Base-by-base conservation (phyloP, 2,113 vertebrate genomes). In the Catharus minimus region DNA sequence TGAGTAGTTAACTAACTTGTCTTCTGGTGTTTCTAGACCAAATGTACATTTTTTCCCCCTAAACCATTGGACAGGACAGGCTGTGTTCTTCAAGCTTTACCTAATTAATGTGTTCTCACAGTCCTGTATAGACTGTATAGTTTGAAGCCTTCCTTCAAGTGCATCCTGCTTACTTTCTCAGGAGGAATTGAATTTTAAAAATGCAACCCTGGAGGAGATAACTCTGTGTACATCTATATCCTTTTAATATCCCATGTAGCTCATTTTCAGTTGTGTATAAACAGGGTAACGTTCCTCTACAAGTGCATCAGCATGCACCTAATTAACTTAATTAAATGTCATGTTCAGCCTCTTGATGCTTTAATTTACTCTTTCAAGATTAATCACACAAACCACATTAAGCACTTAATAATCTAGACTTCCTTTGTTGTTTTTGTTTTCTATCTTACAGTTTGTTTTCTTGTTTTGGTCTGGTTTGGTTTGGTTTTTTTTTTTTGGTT, bases 311-410 rank as follows among this genome's bases (percentile, higher is more conserved):
- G 64, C 76, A 28, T 12, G 28, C 74, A 44, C 43, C 12, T 91
- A 92, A 94, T 85, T 76, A 85, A 80, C 47, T 62, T 94, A 86
- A 94, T 94, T 92, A 88, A 73, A 74, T 88, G 83, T 62, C 82
- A 83, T 26, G 13, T 86, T 94, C 88, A 73, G 47, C 76, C 61
- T 88, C 92, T 80, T 66, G 80, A 82, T 89, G 65, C 61, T 86
- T 86, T 71, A 72, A 71, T 85, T 91, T 91, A 56, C 30, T 82
- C 39, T 77, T 80, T 80, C 86, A 74, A 74, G 67, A 80, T 80
- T 72, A 84, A 72, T 84, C 56, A n/a, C 41, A 53, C 50, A 92
- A 90, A 56, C 69, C 33, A 61, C 17, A 26, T 49, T 17, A 87
- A 81, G 52, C 74, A 47, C 71, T 74, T 88, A 28, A 47, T 52